Percentiles rank a stretch among this genome's conserved stretches.
These are phyloP conservation scores for Salpingus planirostris DNA, from an alignment of 2,888 invertebrate species.

Conservation along the genomic window DNA sequence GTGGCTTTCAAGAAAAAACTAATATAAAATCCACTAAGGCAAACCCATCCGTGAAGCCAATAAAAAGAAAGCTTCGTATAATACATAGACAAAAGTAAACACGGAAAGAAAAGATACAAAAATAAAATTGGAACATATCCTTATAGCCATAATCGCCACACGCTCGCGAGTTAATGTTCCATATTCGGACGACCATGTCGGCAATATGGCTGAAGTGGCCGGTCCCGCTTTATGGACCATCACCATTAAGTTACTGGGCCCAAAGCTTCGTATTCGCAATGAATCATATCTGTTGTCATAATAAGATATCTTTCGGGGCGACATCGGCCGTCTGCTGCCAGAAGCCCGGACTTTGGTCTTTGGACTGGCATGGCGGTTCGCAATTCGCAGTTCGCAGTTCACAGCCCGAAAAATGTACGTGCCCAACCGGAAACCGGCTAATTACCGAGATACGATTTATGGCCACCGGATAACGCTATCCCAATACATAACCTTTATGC, in stretches of 20 bases:
- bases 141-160: slow-evolving; percentile 14
- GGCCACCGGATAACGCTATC: too few species aligned
- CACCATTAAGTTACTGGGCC: slow-evolving; percentile 15
- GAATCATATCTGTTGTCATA: slow-evolving; percentile 15
- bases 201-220: slow-evolving; percentile 14
- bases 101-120: slow-evolving; percentile 13
- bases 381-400: too few species aligned
- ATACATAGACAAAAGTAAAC: slow-evolving; percentile 15
- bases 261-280: slow-evolving; percentile 15
- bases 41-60: slow-evolving; percentile 10
- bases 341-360: too few species aligned
- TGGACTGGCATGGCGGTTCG: too few species aligned
- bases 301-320: slow-evolving; percentile 9
- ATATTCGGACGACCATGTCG: slow-evolving; percentile 14
- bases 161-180: slow-evolving; percentile 15
- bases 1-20: slow-evolving; percentile 11
- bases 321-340: too few species aligned
- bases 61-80: slow-evolving; percentile 10
- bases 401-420: too few species aligned
- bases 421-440: too few species aligned
- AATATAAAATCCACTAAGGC: slow-evolving; percentile 11
- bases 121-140: slow-evolving; percentile 13
- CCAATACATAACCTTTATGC: too few species aligned
- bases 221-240: slow-evolving; percentile 16
- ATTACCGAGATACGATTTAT: too few species aligned